Conservation (phyloP, 2,888 invertebrate species). For the Matsumyia berberina region DNA sequence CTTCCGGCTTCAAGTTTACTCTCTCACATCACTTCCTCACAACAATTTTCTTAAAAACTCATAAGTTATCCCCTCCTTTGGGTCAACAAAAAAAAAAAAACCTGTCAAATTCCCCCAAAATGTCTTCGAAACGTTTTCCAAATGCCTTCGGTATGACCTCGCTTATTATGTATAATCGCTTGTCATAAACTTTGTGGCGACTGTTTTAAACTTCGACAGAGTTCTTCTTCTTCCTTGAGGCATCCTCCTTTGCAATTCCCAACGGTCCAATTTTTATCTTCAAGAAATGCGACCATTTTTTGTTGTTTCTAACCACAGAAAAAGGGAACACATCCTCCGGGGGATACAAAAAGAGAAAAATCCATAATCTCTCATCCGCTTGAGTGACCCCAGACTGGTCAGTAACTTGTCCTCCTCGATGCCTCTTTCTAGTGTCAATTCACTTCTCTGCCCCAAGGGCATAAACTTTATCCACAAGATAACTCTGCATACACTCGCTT, state of each 20-base stretch:
- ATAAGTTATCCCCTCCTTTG: background rate
- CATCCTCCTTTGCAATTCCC: background rate
- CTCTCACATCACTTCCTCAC: background rate
- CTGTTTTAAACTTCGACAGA: conserved; percentile 4
- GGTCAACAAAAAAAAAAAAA: too few relatives aligned
- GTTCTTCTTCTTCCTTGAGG: background rate
- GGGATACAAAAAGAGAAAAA: background rate
- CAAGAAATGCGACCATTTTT: background rate
- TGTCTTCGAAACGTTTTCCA: background rate
- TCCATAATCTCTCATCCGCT: background rate
- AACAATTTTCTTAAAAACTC: background rate
- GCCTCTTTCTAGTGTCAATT: conserved; percentile 3
- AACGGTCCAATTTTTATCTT: background rate
- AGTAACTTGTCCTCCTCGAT: background rate
- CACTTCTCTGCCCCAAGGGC: background rate
- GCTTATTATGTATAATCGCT: conserved; percentile 22
- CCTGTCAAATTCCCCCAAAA: background rate
- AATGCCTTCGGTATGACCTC: background rate
- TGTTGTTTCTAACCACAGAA: background rate
- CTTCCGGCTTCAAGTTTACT: too few relatives aligned
- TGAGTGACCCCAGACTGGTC: conserved; percentile 9
- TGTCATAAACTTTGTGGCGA: conserved; percentile 24
- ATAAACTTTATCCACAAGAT: conserved; percentile 12
- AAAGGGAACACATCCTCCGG: background rate
- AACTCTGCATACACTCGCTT: background rate